Evolutionary conservation across 2,797 vertebrate genomes (phyloP).

Genomic region (Pseudochaenichthys georgianus): DNA sequence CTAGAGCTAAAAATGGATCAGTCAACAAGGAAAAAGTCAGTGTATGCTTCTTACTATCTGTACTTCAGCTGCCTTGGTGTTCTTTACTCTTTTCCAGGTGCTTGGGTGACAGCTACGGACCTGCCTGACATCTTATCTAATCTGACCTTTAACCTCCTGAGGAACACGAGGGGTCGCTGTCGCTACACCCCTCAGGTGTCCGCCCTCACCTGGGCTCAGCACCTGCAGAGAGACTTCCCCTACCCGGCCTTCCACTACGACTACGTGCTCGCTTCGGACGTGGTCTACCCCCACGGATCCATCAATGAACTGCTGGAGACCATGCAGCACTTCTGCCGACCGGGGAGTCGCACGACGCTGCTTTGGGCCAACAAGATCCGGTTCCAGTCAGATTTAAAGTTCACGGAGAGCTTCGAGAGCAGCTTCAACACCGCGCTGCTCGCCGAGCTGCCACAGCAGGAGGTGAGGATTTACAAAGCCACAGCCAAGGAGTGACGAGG

Average conservation of each 20-base stretch:
- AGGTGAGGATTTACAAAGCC: constrained; percentile 90
- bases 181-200: constrained; percentile 89
- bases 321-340: constrained; percentile 90
- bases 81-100: constrained; percentile 82
- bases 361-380: constrained; percentile 96
- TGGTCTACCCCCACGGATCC: constrained; percentile 91
- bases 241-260: constrained; percentile 83
- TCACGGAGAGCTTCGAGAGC: constrained; percentile 85
- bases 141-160: constrained; percentile 90
- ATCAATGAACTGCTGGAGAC: constrained; percentile 89
- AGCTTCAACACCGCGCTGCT: constrained; percentile 88
- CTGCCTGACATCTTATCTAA: constrained; percentile 91
- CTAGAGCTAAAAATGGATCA: not conserved
- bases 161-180: constrained; percentile 86
- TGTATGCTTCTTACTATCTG: not conserved
- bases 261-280: constrained; percentile 92
- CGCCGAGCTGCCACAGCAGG: constrained; percentile 85
- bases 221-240: constrained; percentile 87
- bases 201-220: constrained; percentile 89
- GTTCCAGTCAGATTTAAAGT: constrained; percentile 90
- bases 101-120: constrained; percentile 94
- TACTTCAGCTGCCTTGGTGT: not conserved
- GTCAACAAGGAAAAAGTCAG: not conserved
- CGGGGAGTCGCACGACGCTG: constrained; percentile 84
- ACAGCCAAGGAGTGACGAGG: constrained; percentile 71